A percentile compares a stretch with the other conserved stretches of the same genome.
phyloP scores from a whole-genome alignment of 2,113 vertebrate genomes.

The Corythaixoides concolor region DNA sequence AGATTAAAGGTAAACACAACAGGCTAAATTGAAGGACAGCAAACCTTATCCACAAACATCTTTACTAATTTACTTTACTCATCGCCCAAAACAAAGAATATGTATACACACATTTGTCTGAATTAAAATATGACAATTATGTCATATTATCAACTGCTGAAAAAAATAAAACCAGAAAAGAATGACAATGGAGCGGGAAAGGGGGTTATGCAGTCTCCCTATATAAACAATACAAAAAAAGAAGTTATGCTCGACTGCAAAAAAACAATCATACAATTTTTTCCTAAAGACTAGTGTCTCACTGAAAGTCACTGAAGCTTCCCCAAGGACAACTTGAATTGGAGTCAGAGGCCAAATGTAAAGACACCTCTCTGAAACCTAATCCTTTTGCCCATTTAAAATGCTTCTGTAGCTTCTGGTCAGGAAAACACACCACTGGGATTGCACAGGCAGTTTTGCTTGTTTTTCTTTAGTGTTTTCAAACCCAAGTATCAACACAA shows the following conservation, averaged over 20 bases:
- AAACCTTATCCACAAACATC: background rate
- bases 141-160: background rate
- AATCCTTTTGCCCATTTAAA: conserved; percentile 48
- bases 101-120: background rate
- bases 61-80: background rate
- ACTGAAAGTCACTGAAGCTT: conserved; percentile 35
- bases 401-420: conserved; percentile 8
- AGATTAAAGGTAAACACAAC: background rate
- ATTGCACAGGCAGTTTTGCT: background rate
- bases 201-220: background rate
- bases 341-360: conserved; percentile 41
- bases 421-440: background rate
- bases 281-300: background rate
- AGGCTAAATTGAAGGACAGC: background rate
- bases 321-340: conserved; percentile 37
- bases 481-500: background rate
- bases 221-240: background rate
- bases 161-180: background rate
- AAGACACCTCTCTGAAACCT: conserved; percentile 40
- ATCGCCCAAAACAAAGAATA: background rate
- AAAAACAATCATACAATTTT: background rate
- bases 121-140: background rate
- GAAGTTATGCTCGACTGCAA: background rate
- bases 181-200: background rate
- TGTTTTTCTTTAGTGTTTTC: conserved; percentile 11